phyloP scores from a whole-genome alignment of 2,888 invertebrate species.

The Lasioglossum zephyrum region DNA sequence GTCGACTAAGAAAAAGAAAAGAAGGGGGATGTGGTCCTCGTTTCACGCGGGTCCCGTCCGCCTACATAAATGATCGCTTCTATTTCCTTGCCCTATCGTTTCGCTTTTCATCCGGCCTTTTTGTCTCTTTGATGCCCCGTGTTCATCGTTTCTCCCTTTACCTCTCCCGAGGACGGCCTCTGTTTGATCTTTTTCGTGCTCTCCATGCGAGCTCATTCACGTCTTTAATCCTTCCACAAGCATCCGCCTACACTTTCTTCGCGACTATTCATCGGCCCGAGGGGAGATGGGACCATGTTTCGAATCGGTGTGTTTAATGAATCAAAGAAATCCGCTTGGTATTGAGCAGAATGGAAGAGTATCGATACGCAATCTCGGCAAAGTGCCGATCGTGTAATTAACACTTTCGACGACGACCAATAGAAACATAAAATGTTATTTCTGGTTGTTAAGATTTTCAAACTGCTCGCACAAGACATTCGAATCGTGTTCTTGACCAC shows the following conservation, averaged over 20 bases:
- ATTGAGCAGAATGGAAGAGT: slow-evolving; percentile 10
- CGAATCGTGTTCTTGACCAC: too few species aligned
- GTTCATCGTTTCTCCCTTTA: not conserved
- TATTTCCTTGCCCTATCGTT: slow-evolving; percentile 57
- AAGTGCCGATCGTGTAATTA: not conserved
- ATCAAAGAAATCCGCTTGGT: slow-evolving; percentile 42
- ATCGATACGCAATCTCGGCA: not conserved
- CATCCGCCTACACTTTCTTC: slow-evolving; percentile 18
- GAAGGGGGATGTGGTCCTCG: slow-evolving; percentile 6
- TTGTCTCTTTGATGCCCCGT: slow-evolving; percentile 45
- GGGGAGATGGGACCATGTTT: not conserved
- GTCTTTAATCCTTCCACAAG: slow-evolving; percentile 52
- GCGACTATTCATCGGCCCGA: slow-evolving; percentile 21
- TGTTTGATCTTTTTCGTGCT: slow-evolving; percentile 59
- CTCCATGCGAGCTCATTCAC: slow-evolving; percentile 48
- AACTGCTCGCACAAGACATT: too few species aligned
- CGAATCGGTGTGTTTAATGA: slow-evolving; percentile 25
- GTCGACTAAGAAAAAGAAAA: slow-evolving; percentile 23
- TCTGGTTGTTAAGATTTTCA: not conserved
- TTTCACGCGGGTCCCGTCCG: slow-evolving; percentile 50
- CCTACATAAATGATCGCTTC: slow-evolving; percentile 65
- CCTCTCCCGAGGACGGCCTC: not conserved
- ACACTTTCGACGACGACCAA: not conserved
- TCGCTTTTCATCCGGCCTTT: slow-evolving; percentile 42
- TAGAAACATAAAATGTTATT: not conserved